These are phyloP conservation scores for Lasioglossum figueresi DNA, from an alignment of 2,888 invertebrate genomes.

Conservation along the genomic window DNA sequence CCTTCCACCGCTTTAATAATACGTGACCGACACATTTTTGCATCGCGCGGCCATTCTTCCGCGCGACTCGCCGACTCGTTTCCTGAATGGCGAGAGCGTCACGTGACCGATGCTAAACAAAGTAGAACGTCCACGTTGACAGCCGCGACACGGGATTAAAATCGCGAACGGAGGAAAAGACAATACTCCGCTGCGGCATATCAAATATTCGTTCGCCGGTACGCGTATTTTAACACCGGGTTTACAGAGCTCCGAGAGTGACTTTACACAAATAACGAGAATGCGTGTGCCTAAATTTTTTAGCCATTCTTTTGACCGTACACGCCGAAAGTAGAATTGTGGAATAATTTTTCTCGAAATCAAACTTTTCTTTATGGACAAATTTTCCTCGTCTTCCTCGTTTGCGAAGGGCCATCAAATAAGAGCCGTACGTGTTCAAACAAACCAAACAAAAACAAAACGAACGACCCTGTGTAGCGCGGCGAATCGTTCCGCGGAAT, in stretches of 20 bases:
- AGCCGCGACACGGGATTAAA: neutral
- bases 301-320: neutral
- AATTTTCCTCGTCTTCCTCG: neutral
- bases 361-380: neutral
- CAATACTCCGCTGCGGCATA: neutral
- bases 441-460: neutral
- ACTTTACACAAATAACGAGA: neutral
- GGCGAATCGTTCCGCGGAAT: constrained; percentile 10
- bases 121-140: neutral
- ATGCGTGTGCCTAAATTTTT: neutral
- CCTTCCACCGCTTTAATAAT: constrained; percentile 59
- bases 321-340: neutral
- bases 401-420: neutral
- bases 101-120: neutral
- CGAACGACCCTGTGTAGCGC: neutral
- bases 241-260: neutral
- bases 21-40: constrained; percentile 30
- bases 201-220: constrained; percentile 9
- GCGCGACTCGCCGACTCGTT: constrained; percentile 26
- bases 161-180: neutral
- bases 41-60: neutral
- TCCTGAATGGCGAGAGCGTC: neutral
- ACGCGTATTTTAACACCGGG: neutral
- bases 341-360: neutral
- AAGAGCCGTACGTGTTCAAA: neutral